Base-by-base conservation (phyloP, 2,888 invertebrate species). In the Biston betularia region DNA sequence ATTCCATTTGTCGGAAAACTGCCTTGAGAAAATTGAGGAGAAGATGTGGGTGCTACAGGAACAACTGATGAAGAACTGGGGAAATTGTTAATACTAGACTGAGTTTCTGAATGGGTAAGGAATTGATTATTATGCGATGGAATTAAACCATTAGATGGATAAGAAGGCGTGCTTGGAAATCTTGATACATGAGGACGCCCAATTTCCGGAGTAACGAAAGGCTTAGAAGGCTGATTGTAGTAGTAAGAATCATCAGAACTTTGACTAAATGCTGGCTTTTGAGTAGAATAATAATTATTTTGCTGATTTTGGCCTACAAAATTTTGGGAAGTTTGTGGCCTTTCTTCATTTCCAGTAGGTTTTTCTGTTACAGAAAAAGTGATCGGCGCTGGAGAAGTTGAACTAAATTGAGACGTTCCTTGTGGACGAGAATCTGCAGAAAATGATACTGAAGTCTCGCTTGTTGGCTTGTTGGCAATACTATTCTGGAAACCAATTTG, bases 141-240 rank as follows among this genome's bases (percentile, higher is more conserved):
- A 44, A 33, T 42, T 63, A 79, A 68, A 73, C 77, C 78, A 79
- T 80, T 77, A 76, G 81, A 76, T 69, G 83, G 82, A 80, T 79
- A 75, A 79, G 80, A 78, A 74, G 79, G 46, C 65, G 77, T 49
- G 65, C 73, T 79, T 57, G 84, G 79, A 78, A 81, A 76, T 66
- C 75, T 76, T 52, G 82, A 77, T 14, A 54, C 73, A 57, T 80
- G 78, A 56, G 72, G 63, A 34, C 53, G 69, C 8, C n/a, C 11
- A 12, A 58, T 35, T 55, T 52, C 61, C 24, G 83, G 82, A 34
- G 71, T 73, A 40, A 73, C 75, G 59, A 90, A 90, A 48, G 86
- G 78, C 45, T 80, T 83, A 1, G 83, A 75, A 15, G 92, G 90
- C 65, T 81, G 83, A 45, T 84, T 86, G 70, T 91, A 90, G 69